Evolutionary conservation across 2,113 vertebrate genomes (phyloP).

Genomic region (Pseudolaguvia tuberculata): DNA sequence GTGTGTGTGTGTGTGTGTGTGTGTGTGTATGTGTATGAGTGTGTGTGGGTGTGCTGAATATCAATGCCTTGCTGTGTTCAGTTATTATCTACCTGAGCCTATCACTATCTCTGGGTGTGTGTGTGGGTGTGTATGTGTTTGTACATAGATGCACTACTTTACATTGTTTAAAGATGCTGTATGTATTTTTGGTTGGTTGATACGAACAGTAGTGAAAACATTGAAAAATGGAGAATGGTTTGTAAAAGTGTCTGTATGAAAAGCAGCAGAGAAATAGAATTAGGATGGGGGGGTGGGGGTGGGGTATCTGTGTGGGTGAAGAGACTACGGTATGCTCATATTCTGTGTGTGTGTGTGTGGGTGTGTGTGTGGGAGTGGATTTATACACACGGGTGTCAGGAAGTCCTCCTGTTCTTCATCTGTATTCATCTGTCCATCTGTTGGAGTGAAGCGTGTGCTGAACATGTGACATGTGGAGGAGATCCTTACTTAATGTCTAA

Average conservation of each 20-base stretch:
- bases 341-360: constrained; percentile 20
- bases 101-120: constrained; percentile 33
- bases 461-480: constrained; percentile 40
- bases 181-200: not conserved
- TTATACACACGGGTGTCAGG: constrained; percentile 32
- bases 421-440: constrained; percentile 29
- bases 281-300: constrained; percentile 31
- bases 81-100: constrained; percentile 32
- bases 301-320: constrained; percentile 33
- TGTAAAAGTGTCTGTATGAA: constrained; percentile 24
- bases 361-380: constrained; percentile 25
- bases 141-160: not conserved
- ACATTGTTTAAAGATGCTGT: not conserved
- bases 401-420: constrained; percentile 36
- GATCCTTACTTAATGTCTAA: constrained; percentile 35
- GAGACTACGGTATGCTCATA: constrained; percentile 4
- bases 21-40: constrained; percentile 12
- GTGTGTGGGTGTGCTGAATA: constrained; percentile 53
- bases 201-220: constrained; percentile 33
- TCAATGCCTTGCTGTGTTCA: constrained; percentile 46
- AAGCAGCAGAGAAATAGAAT: constrained; percentile 17
- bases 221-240: not conserved
- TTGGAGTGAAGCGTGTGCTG: constrained; percentile 37
- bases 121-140: constrained; percentile 29
- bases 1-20: no score